Percentiles rank a stretch among this genome's conserved stretches.
Evolutionary conservation across 2,113 vertebrate genomes (phyloP).

Genomic region (Aptenodytes forsteri): DNA sequence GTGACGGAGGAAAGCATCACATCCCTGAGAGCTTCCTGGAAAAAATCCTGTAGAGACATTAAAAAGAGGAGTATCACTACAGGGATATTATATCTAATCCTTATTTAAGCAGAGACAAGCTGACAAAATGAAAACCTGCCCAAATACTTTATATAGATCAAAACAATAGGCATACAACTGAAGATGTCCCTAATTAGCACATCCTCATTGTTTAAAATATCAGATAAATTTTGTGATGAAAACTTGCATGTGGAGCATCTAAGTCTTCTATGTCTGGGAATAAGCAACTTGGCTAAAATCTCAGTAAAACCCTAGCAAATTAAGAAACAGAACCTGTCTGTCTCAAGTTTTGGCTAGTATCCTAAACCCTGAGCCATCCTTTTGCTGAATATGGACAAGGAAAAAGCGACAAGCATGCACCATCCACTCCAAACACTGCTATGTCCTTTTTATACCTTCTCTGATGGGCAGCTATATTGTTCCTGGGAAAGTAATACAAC

Average conservation of each 20-base stretch:
- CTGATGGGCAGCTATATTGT: neutral
- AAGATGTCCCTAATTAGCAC: neutral
- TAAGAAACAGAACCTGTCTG: neutral
- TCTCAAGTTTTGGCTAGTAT: neutral
- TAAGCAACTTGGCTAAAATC: neutral
- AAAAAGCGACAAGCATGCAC: neutral
- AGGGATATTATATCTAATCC: neutral
- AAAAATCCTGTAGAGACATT: constrained; percentile 86
- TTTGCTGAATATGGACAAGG: neutral
- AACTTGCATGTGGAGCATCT: neutral
- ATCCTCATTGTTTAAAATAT: neutral
- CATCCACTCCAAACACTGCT: neutral
- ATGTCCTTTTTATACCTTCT: neutral
- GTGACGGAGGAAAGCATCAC: constrained; percentile 95
- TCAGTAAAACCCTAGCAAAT: neutral
- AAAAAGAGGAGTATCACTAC: neutral
- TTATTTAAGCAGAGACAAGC: neutral
- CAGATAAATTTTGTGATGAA: neutral
- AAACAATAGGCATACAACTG: neutral
- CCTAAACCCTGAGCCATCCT: neutral
- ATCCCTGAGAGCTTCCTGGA: constrained; percentile 96
- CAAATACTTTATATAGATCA: neutral
- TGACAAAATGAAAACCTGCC: neutral
- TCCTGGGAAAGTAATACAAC: neutral
- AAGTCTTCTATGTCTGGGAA: neutral